Percentiles rank a stretch among this genome's conserved stretches.
These are phyloP conservation scores for Apostichopus leukothele DNA, from an alignment of 53 echinoderm and acorn worm genomes.

Conservation along the genomic window DNA sequence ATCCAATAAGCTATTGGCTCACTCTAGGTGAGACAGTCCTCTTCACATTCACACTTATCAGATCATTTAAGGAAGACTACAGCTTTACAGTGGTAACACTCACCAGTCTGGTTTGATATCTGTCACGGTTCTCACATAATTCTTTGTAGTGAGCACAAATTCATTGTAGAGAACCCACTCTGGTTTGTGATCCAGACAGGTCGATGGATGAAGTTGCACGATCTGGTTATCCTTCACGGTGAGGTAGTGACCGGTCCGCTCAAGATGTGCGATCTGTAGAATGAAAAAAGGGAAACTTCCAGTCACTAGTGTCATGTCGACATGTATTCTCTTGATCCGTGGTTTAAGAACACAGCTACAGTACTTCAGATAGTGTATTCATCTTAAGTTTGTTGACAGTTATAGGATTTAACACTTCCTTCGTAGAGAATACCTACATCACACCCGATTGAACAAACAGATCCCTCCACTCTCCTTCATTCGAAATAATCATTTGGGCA, in stretches of 20 bases:
- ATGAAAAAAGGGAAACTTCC: neutral
- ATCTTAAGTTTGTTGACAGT: no score
- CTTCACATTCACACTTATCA: no score
- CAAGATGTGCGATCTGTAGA: slow-evolving; percentile 89
- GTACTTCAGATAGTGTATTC: no score
- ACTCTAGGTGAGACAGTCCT: no score
- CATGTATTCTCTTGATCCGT: neutral
- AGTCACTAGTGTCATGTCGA: neutral
- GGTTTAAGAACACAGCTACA: no score
- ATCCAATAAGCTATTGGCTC: no score
- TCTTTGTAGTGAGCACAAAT: slow-evolving; percentile 99
- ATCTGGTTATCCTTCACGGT: slow-evolving; percentile 99
- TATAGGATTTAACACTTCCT: no score
- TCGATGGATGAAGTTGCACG: slow-evolving; percentile 97
- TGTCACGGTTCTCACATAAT: slow-evolving; percentile 96
- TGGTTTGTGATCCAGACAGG: slow-evolving; percentile 99
- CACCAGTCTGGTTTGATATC: slow-evolving; percentile 99
- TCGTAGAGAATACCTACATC: no score
- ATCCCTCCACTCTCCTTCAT: no score
- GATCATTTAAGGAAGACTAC: no score
- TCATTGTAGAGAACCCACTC: slow-evolving; percentile 99
- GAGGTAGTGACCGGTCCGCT: slow-evolving; percentile 97
- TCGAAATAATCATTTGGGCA: no score
- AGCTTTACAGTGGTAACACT: neutral
- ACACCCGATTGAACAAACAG: no score